Evolutionary conservation across 1,140 invertebrate species (phyloP).

Genomic region (Druon quercuslanigerum): DNA sequence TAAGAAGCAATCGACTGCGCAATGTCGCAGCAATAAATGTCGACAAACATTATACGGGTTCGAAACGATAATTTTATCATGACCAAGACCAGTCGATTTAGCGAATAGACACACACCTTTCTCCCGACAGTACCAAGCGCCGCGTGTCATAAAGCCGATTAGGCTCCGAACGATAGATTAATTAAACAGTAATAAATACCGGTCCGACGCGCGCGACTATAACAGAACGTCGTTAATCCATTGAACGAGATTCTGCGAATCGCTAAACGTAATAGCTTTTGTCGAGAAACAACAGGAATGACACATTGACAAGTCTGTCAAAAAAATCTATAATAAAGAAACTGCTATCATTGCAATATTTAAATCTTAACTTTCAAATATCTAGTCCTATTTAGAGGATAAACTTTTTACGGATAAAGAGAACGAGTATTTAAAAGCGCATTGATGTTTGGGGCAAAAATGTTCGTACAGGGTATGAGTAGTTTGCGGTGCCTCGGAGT

Average conservation of each 20-base stretch:
- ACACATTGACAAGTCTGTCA: not conserved
- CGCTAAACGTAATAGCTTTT: constrained; percentile 1
- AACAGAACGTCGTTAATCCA: constrained; percentile 8
- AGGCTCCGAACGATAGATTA: constrained; percentile 39
- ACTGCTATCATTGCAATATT: not conserved
- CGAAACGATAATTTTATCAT: constrained; percentile 44
- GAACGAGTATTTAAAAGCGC: constrained; percentile 7
- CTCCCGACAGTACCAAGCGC: constrained; percentile 41
- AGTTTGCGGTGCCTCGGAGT: constrained; percentile 36
- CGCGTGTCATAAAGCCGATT: constrained; percentile 56
- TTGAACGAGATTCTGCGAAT: constrained; percentile 13
- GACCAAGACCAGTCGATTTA: constrained; percentile 35
- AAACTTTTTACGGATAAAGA: not conserved
- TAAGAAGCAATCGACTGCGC: constrained; percentile 25
- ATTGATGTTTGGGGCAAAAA: not conserved
- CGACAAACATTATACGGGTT: not conserved
- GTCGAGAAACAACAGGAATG: constrained; percentile 1
- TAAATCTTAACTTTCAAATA: not conserved
- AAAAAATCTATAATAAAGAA: not conserved
- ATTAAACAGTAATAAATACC: constrained; percentile 28
- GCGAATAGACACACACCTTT: constrained; percentile 38
- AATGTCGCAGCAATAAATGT: constrained; percentile 21
- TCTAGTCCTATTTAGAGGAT: not conserved
- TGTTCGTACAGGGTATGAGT: constrained; percentile 16
- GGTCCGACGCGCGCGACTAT: not conserved